phyloP scores from a whole-genome alignment of 2,797 vertebrate genomes.

The Onychomys arenicola region DNA sequence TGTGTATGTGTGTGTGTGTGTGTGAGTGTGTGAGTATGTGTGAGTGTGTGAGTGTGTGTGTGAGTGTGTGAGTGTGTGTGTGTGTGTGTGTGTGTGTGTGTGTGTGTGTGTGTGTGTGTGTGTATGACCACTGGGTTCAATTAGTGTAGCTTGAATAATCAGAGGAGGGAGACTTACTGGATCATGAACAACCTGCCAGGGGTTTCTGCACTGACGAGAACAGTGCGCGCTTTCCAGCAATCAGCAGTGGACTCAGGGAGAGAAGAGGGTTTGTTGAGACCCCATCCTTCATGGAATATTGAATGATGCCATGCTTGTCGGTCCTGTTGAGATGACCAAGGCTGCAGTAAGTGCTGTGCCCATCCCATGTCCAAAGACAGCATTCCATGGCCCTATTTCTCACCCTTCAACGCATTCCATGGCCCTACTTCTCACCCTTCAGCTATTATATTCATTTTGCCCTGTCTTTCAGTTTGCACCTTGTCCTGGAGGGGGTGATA shows the following conservation, averaged over 20 bases:
- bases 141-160: too few species aligned
- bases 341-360: not conserved
- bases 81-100: fast-evolving
- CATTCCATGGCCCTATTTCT: not conserved
- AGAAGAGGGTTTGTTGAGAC: not conserved
- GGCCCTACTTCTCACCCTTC: not conserved
- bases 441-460: not conserved
- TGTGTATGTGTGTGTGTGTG: too few species aligned
- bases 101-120: too few species aligned
- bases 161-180: not conserved
- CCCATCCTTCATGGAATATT: not conserved
- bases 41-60: too few species aligned
- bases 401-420: too few species aligned
- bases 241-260: not conserved
- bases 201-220: not conserved
- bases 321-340: not conserved
- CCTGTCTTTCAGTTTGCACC: not conserved
- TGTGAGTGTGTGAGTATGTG: fast-evolving
- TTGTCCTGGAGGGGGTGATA: not conserved
- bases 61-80: fast-evolving
- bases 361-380: too few species aligned
- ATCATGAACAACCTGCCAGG: not conserved
- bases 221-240: not conserved
- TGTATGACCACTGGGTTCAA: fast-evolving
- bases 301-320: not conserved